Evolutionary conservation across 2,888 invertebrate species (phyloP).

Genomic region (Furcula furcula): DNA sequence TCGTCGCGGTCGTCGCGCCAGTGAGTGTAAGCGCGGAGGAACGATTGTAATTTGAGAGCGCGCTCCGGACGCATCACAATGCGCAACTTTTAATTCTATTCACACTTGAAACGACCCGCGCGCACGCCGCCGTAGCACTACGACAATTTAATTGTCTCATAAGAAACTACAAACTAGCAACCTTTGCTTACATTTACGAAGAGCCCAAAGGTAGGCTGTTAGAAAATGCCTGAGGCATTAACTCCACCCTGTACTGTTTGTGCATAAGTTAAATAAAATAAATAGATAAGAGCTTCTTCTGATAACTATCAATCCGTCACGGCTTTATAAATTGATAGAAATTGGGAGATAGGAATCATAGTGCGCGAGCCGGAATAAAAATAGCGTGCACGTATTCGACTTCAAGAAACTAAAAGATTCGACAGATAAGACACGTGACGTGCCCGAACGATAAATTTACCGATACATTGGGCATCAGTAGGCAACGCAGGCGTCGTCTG

Average conservation of each 20-base stretch:
- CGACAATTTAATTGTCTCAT: no score
- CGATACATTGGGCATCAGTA: no score
- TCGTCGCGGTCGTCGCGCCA: background rate
- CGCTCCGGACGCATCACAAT: conserved; percentile 6
- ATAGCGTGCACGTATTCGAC: background rate
- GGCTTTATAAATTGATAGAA: no score
- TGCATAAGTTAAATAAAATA: no score
- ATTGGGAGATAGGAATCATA: no score
- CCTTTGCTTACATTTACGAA: background rate
- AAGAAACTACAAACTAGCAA: no score
- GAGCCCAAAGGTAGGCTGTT: no score
- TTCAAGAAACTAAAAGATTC: background rate
- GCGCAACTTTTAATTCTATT: conserved; percentile 12
- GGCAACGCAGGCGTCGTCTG: background rate
- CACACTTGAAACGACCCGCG: conserved; percentile 5
- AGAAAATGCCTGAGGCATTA: no score
- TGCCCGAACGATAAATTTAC: background rate
- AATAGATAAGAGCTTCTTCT: no score
- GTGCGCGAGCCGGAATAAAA: no score
- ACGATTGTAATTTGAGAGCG: conserved; percentile 13
- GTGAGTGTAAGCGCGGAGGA: background rate
- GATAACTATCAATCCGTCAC: no score
- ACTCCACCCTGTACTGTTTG: no score
- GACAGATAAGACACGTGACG: background rate
- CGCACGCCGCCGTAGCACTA: background rate